These are phyloP conservation scores for Caenorhabditis panamensis DNA, from an alignment of 2,888 invertebrate genomes.

Conservation along the genomic window DNA sequence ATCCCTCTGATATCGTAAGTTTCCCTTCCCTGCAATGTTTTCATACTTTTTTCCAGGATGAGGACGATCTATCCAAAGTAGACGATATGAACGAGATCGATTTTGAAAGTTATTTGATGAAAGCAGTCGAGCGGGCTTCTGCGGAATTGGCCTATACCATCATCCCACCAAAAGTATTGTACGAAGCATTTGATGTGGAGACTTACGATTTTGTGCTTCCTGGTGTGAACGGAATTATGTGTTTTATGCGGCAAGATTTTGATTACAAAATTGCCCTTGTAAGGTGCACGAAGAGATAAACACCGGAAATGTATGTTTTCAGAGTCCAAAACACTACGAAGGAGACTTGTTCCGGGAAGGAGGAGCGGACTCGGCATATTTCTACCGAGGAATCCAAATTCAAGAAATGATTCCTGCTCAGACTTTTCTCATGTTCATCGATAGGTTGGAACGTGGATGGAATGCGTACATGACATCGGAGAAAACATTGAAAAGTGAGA, in stretches of 20 bases:
- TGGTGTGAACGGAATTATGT: constrained; percentile 58
- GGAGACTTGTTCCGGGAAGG: constrained; percentile 25
- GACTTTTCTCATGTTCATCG: constrained; percentile 38
- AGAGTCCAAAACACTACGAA: constrained; percentile 50
- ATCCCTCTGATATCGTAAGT: constrained; percentile 27
- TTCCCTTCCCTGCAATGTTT: too few relatives aligned
- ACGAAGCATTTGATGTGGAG: constrained; percentile 30
- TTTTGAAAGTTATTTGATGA: constrained; percentile 35
- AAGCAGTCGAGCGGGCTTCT: constrained; percentile 28
- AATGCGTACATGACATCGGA: constrained; percentile 43
- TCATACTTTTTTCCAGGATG: too few relatives aligned
- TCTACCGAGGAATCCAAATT: constrained; percentile 41
- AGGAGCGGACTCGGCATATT: constrained; percentile 19
- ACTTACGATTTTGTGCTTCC: constrained; percentile 51
- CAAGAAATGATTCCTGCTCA: constrained; percentile 60
- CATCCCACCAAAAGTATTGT: not conserved
- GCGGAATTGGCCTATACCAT: constrained; percentile 7
- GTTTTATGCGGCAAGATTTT: not conserved
- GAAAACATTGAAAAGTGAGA: constrained; percentile 7
- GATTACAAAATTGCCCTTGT: constrained; percentile 34
- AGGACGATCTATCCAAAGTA: not conserved
- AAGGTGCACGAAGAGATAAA: not conserved
- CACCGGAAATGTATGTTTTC: constrained; percentile 3
- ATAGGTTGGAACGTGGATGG: constrained; percentile 50
- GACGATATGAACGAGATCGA: constrained; percentile 18